Base-by-base conservation (phyloP, 2,888 invertebrate species). In the Saturnia japonica region DNA sequence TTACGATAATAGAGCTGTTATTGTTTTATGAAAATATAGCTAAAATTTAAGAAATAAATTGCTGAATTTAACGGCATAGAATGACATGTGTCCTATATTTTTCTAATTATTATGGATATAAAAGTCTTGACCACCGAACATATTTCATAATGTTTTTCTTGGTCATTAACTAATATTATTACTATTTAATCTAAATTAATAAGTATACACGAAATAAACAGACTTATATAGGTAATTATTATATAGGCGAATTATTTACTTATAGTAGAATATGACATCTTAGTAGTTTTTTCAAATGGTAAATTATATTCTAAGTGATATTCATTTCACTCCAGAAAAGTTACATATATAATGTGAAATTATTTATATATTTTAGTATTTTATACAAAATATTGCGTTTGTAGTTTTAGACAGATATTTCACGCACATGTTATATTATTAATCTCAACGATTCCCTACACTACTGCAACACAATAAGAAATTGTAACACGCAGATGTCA, bases 401-500 rank as follows among this genome's bases (percentile, higher is more conserved):
- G 57, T 57, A 28, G 14, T 14, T 57, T 22, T 34, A 12, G 42
- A 40, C 9, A 19, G 42, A 77, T 79, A 82, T 82, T 83, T 82
- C 76, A 81, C 79, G 82, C 83, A 80, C 76, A 68, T 72, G 62
- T 71, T 74, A 75, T 78, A 78, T 82, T 79, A 71, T 9, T 70
- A 73, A 72, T 70, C 71, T 77, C 72, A 57, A 72, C 81, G 85
- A 82, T 86, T 83, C 85, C 79, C 82, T 77, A 77, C 81, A 75
- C 73, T 75, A 80, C 12, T 75, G 76, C 80, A 78, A 16, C 77
- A 88, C 85, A 89, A 88, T 85, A 84, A 82, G 81, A 76, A 81
- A 81, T 80, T 82, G 81, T 83, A 85, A 79, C 80, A 76, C 82
- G 90, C 92, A 92, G 91, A 92, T 92, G 91, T 88, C 89, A 85